A percentile compares a stretch with the other conserved stretches of the same genome.
phyloP scores from a whole-genome alignment of 2,797 vertebrate genomes.

The Enteromius argenteus region DNA sequence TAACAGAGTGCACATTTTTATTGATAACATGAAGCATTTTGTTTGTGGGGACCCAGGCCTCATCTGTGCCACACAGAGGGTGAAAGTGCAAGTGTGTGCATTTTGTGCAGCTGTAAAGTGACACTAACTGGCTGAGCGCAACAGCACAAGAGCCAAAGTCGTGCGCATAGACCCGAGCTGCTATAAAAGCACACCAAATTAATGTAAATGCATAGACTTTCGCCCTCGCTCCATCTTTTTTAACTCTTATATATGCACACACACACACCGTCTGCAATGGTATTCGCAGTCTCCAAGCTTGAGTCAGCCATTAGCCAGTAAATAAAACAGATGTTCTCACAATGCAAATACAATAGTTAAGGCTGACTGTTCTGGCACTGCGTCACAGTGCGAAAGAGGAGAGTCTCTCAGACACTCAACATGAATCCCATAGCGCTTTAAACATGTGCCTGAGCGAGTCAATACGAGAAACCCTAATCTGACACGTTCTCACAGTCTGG shows the following conservation, averaged over 20 bases:
- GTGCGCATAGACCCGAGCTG: neutral
- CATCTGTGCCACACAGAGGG: conserved; percentile 61
- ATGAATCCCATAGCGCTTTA: conserved; percentile 28
- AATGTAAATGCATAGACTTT: conserved; percentile 34
- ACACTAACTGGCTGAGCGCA: conserved; percentile 26
- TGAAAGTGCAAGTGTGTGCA: conserved; percentile 47
- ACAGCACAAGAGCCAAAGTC: conserved; percentile 31
- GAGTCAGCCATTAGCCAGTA: conserved; percentile 68
- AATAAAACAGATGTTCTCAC: conserved; percentile 80
- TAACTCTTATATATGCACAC: conserved; percentile 34
- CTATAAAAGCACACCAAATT: conserved; percentile 24
- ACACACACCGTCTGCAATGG: neutral
- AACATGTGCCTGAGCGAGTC: conserved; percentile 26
- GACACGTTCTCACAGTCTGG: conserved; percentile 42
- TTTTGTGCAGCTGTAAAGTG: conserved; percentile 58
- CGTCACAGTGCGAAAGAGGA: neutral
- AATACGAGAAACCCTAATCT: conserved; percentile 31
- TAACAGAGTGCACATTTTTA: too few relatives aligned
- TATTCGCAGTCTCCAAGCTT: conserved; percentile 64
- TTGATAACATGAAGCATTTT: too few relatives aligned
- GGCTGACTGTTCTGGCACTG: conserved; percentile 32
- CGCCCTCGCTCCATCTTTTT: neutral
- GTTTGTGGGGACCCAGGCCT: conserved; percentile 56
- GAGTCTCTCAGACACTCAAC: conserved; percentile 32
- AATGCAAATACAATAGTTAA: conserved; percentile 69